Conservation (phyloP, 2,113 vertebrate genomes). For the Electrona antarctica region DNA sequence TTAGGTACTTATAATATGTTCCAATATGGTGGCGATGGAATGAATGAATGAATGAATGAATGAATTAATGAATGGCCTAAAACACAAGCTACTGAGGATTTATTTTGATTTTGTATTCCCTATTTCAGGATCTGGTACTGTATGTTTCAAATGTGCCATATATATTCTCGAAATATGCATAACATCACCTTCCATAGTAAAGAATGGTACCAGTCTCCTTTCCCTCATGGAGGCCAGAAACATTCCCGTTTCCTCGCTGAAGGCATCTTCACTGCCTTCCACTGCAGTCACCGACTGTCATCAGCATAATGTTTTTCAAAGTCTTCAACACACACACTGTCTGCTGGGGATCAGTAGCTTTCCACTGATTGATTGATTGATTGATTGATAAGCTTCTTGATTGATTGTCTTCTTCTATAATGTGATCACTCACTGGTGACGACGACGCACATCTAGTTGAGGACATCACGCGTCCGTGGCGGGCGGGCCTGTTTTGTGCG, state of each 20-base stretch:
- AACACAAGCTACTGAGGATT: too few relatives aligned
- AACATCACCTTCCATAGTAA: not conserved
- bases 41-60: too few relatives aligned
- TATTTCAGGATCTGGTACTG: too few relatives aligned
- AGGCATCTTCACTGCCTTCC: not conserved
- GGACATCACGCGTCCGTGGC: slow-evolving; percentile 46
- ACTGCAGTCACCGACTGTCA: not conserved
- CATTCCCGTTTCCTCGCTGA: not conserved
- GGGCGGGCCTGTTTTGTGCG: slow-evolving; percentile 32
- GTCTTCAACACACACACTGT: not conserved
- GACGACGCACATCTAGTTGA: not conserved
- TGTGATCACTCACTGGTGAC: not conserved
- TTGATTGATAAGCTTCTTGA: not conserved
- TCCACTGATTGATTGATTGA: not conserved
- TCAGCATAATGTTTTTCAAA: not conserved
- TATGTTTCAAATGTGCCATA: too few relatives aligned
- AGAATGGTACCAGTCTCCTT: not conserved
- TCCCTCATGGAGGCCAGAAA: not conserved
- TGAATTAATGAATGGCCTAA: too few relatives aligned
- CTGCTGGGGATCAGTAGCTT: not conserved
- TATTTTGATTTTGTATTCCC: too few relatives aligned
- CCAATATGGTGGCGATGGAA: too few relatives aligned
- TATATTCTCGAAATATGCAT: not conserved
- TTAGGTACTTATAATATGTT: too few relatives aligned
- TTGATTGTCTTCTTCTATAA: slow-evolving; percentile 7